Percentiles rank a stretch among this genome's conserved stretches.
These are phyloP conservation scores for Tetramorium alpestre DNA, from an alignment of 1,140 invertebrate genomes.

Conservation along the genomic window DNA sequence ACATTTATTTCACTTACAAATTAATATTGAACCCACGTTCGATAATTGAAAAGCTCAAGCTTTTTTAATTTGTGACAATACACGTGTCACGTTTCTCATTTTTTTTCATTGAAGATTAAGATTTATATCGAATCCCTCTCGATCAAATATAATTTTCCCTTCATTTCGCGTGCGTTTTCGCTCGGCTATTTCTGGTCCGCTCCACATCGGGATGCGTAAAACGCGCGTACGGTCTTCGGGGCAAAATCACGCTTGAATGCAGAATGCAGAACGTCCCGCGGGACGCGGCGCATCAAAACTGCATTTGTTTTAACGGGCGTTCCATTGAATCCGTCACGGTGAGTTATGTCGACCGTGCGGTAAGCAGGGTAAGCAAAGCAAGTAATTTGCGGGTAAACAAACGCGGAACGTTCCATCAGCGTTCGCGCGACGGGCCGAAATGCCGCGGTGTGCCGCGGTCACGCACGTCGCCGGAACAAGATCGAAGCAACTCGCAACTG, in stretches of 20 bases:
- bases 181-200: slow-evolving; percentile 1
- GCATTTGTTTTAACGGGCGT: slow-evolving; percentile 18
- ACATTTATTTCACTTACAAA: background rate
- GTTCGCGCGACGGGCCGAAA: background rate
- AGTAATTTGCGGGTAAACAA: slow-evolving; percentile 29
- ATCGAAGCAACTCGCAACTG: background rate
- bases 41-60: background rate
- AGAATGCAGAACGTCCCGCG: background rate
- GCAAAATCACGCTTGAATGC: background rate
- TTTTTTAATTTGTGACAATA: background rate
- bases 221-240: background rate
- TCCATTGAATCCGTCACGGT: slow-evolving; percentile 1
- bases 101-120: background rate
- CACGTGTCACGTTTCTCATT: background rate
- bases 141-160: background rate
- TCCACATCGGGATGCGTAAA: background rate
- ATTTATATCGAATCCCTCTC: background rate
- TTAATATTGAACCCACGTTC: background rate
- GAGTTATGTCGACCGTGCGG: background rate
- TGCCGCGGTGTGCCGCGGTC: background rate
- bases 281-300: background rate
- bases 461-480: background rate
- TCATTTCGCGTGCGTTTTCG: background rate
- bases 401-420: background rate
- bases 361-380: background rate